Evolutionary conservation across 2,113 vertebrate species (phyloP).

Genomic region (Bubo bubo): DNA sequence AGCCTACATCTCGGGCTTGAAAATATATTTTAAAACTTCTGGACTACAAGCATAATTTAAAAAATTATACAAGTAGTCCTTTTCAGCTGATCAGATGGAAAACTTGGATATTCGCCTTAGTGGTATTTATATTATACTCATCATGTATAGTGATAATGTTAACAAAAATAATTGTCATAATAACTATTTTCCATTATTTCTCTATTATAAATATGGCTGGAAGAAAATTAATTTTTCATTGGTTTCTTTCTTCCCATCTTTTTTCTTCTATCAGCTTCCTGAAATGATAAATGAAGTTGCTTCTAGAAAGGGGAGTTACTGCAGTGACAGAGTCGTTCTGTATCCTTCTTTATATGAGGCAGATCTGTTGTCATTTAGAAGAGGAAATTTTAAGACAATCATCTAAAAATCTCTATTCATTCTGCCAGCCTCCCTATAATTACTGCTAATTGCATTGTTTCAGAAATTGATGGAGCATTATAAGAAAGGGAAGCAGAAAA

Average conservation of each 20-base stretch:
- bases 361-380: not conserved
- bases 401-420: not conserved
- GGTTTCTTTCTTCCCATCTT: not conserved
- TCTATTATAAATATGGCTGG: not conserved
- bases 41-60: not conserved
- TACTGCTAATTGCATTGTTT: conserved; percentile 26
- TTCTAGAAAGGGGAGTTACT: not conserved
- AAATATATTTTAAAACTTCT: not conserved
- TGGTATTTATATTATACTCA: not conserved
- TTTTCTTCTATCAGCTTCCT: not conserved
- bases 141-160: not conserved
- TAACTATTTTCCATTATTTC: not conserved
- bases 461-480: not conserved
- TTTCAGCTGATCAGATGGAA: not conserved
- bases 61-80: not conserved
- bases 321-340: not conserved
- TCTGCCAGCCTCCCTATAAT: conserved; percentile 2
- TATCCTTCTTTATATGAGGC: not conserved
- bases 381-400: not conserved
- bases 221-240: not conserved
- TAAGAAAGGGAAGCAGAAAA: not conserved
- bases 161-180: not conserved
- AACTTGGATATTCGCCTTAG: not conserved
- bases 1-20: not conserved
- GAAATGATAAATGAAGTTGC: not conserved